phyloP scores from a whole-genome alignment of 2,113 vertebrate genomes.

The Vidua macroura region DNA sequence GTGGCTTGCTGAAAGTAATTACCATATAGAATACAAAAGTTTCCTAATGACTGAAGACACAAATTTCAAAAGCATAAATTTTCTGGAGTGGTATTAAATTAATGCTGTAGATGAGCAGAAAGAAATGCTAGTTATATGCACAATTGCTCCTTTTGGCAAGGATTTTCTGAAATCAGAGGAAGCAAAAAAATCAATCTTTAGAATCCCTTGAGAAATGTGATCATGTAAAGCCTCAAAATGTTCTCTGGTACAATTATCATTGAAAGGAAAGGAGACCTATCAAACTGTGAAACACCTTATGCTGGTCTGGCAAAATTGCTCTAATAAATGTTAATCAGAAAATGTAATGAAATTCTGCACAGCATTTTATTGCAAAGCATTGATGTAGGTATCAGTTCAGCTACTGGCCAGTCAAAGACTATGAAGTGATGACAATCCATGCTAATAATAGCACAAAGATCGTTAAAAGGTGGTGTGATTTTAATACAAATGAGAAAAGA shows the following conservation, averaged over 20 bases:
- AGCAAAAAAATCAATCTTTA: not conserved
- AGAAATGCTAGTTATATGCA: not conserved
- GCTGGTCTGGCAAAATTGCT: not conserved
- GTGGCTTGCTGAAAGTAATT: not conserved
- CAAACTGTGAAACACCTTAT: constrained; percentile 12
- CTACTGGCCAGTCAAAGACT: not conserved
- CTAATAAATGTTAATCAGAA: constrained; percentile 27
- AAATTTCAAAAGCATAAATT: constrained; percentile 5
- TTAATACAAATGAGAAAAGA: not conserved
- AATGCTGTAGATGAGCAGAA: not conserved
- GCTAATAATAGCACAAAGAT: not conserved
- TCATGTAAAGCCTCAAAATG: not conserved
- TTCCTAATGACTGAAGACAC: not conserved
- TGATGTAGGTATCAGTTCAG: not conserved
- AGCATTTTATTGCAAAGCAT: not conserved
- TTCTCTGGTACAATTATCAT: not conserved
- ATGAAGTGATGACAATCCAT: not conserved
- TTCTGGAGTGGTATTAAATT: not conserved
- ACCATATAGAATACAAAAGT: not conserved
- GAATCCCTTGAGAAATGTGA: not conserved
- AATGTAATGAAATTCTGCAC: constrained; percentile 6
- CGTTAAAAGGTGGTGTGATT: not conserved
- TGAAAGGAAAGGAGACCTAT: constrained; percentile 15
- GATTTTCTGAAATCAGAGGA: constrained; percentile 4
- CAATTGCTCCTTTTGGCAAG: not conserved